Conservation (phyloP, 2,113 vertebrate species). For the Aegithalos caudatus region DNA sequence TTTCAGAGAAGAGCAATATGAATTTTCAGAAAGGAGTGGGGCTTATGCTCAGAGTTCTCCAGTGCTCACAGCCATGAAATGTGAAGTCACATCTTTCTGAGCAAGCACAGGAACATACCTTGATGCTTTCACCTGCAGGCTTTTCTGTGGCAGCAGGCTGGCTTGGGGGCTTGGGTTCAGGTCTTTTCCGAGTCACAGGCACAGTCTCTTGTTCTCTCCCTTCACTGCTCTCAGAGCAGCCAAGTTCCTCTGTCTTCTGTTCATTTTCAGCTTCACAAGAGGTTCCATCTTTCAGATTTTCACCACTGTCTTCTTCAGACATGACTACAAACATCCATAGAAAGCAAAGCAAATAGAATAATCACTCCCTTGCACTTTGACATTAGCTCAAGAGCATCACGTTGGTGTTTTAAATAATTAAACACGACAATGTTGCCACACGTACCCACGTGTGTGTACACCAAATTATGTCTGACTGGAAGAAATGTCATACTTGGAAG, state of each 20-base stretch:
- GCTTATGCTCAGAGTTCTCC: not conserved
- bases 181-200: constrained; percentile 82
- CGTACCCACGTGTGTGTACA: accelerated
- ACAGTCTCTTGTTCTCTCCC: constrained; percentile 58
- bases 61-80: not conserved
- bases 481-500: not conserved
- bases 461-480: not conserved
- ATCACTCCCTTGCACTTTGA: not conserved
- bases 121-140: constrained; percentile 2
- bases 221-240: not conserved
- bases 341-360: not conserved
- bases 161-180: constrained; percentile 71
- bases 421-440: not conserved
- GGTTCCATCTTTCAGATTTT: not conserved
- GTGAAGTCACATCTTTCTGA: not conserved
- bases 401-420: not conserved
- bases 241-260: constrained; percentile 9
- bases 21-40: not conserved
- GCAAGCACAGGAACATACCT: not conserved
- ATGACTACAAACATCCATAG: constrained; percentile 57
- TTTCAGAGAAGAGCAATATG: not conserved
- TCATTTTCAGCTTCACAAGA: not conserved
- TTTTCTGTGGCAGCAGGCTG: constrained; percentile 14
- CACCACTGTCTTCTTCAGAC: constrained; percentile 63
- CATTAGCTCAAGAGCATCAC: not conserved